phyloP scores from a whole-genome alignment of 2,113 vertebrate species.

The Python bivittatus region DNA sequence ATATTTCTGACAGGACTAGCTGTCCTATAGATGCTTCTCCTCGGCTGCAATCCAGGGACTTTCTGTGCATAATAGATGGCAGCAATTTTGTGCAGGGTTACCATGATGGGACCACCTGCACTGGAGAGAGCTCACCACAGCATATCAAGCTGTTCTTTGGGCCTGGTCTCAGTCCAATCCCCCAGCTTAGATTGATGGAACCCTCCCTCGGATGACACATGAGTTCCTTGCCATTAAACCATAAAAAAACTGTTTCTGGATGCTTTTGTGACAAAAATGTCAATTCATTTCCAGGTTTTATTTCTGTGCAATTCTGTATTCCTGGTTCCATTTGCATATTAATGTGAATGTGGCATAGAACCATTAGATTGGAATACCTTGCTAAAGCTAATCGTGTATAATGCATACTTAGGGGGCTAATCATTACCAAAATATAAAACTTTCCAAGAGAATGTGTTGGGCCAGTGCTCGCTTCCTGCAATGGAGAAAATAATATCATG shows the following conservation, averaged over 20 bases:
- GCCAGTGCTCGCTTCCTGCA: not conserved
- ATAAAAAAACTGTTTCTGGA: constrained; percentile 64
- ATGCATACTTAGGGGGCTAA: constrained; percentile 65
- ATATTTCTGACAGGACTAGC: constrained; percentile 94
- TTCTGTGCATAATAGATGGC: constrained; percentile 88
- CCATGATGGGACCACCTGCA: constrained; percentile 89
- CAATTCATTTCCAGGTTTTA: constrained; percentile 75
- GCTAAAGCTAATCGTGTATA: constrained; percentile 64
- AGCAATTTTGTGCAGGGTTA: constrained; percentile 93
- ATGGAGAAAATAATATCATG: constrained; percentile 1
- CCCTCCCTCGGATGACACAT: constrained; percentile 67
- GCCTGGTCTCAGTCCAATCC: constrained; percentile 62
- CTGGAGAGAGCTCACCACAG: constrained; percentile 67
- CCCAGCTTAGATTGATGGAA: constrained; percentile 70
- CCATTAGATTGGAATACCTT: constrained; percentile 69
- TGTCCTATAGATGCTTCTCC: constrained; percentile 80
- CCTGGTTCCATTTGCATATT: constrained; percentile 73
- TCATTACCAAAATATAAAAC: constrained; percentile 50
- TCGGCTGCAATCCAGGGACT: constrained; percentile 81
- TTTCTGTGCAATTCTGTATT: constrained; percentile 76
- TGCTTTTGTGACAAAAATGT: constrained; percentile 77
- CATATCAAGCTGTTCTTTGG: constrained; percentile 61
- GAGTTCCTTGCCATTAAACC: constrained; percentile 74
- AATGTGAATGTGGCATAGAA: constrained; percentile 71
- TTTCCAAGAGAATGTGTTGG: constrained; percentile 43